These are phyloP conservation scores for Champsocephalus gunnari DNA, from an alignment of 2,797 vertebrate genomes.

Conservation along the genomic window DNA sequence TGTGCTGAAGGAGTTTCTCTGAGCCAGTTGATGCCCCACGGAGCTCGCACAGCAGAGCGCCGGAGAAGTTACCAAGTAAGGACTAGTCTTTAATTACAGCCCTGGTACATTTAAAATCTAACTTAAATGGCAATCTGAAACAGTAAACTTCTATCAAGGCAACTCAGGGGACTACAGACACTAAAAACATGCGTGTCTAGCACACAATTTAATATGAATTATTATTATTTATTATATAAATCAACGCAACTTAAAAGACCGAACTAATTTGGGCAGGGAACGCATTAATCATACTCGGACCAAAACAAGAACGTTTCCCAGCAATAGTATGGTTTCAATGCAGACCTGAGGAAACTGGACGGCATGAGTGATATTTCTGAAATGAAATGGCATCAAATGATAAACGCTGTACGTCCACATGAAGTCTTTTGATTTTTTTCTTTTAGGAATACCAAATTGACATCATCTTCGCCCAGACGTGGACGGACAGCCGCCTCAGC, in stretches of 20 bases:
- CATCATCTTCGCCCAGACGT: slow-evolving; percentile 98
- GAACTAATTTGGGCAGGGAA: too few relatives aligned
- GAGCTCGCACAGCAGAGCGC: neutral
- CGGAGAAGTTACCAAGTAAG: neutral
- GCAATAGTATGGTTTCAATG: too few relatives aligned
- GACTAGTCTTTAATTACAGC: slow-evolving; percentile 6
- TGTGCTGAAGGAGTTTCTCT: slow-evolving; percentile 1
- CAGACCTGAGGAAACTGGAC: neutral
- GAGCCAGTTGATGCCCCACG: neutral
- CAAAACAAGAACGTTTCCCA: too few relatives aligned
- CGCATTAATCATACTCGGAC: too few relatives aligned
- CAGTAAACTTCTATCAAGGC: too few relatives aligned
- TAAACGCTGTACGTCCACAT: neutral
- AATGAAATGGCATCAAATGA: slow-evolving; percentile 7
- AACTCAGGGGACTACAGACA: too few relatives aligned
- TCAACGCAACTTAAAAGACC: too few relatives aligned
- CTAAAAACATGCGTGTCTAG: too few relatives aligned
- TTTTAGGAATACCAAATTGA: slow-evolving; percentile 97
- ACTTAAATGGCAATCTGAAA: too few relatives aligned
- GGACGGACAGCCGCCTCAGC: slow-evolving; percentile 95
- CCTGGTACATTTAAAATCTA: neutral
- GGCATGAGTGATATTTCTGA: neutral
- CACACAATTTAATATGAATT: too few relatives aligned
- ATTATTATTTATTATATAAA: too few relatives aligned
- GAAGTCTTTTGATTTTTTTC: neutral